These are phyloP conservation scores for Polymixis flavicincta DNA, from an alignment of 2,888 invertebrate genomes.

Conservation along the genomic window DNA sequence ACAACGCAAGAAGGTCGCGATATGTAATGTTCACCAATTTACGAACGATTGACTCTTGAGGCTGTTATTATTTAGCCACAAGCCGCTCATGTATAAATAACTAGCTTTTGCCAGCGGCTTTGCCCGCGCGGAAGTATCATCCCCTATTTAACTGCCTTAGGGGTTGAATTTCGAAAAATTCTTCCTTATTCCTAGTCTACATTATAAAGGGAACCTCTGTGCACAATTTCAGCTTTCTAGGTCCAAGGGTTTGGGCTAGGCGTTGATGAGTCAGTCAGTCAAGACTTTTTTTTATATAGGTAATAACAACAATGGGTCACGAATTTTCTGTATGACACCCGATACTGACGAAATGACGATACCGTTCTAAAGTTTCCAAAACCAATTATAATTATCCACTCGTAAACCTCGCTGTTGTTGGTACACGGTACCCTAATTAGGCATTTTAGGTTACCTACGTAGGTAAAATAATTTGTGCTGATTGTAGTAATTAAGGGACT, in stretches of 20 bases:
- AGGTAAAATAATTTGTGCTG: background rate
- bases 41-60: background rate
- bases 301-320: background rate
- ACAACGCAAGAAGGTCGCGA: background rate
- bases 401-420: background rate
- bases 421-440: background rate
- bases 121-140: too few relatives aligned
- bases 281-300: too few relatives aligned
- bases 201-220: too few relatives aligned
- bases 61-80: background rate
- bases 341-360: too few relatives aligned
- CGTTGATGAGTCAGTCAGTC: too few relatives aligned
- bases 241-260: too few relatives aligned
- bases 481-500: too few relatives aligned
- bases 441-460: background rate
- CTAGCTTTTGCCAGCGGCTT: too few relatives aligned
- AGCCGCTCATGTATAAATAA: background rate
- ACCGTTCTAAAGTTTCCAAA: constrained; percentile 6
- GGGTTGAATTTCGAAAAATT: too few relatives aligned
- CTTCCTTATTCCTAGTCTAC: too few relatives aligned
- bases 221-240: too few relatives aligned
- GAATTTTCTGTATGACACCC: background rate
- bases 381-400: background rate
- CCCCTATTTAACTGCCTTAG: too few relatives aligned
- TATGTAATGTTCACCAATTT: background rate